Evolutionary conservation across 2,113 vertebrate genomes (phyloP), one percentile per base, ranked within the genome.

Genomic region (Phyllopteryx taeniolatus): DNA sequence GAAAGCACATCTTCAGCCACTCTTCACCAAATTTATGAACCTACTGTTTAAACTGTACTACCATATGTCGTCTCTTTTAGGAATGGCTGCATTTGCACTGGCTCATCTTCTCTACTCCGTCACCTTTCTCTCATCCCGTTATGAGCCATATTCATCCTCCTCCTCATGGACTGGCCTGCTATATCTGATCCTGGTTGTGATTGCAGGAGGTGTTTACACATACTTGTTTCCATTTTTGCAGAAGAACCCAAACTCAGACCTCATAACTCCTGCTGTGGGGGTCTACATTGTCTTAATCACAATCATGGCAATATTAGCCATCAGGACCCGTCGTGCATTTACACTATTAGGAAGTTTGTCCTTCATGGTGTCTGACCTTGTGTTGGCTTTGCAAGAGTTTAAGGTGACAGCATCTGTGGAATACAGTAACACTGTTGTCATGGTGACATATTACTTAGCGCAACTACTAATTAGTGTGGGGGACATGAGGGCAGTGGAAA

Each of bases 391-490:
- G 63, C 83, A 94, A 31, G 57, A 78, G 17, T 97, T 96, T 42
- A 89, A 87, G 13, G 81, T 72, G 9, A 47, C 77, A 0, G 15
- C 92, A n/a, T 73, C 81, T 1, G 42, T 82, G 0, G 53, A 84
- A 51, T 46, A 91, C 0, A 78, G 89, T 0, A 77, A 70, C 4
- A 4, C 67, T 5, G 1, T 92, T 39, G 80, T 93, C 77, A 96
- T 96, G 94, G 72, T 67, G 27, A 94, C 94, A 1, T 96, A 96
- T 78, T 97, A 95, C 44, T 54, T 91, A 0, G 94, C 93, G 0
- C 96, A 96, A 89, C 20, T 91, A 19, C 85, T 96, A 9, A 92
- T 97, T 0, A 76, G 93, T 0, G 70, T 93, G 27, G 92, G 93
- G 1, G 93, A 93, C 17, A 31, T 93, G 14, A 87, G 71, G 15